Conservation (phyloP, 92 coral and sea anemone genomes). For the Bergia puertoricense region DNA sequence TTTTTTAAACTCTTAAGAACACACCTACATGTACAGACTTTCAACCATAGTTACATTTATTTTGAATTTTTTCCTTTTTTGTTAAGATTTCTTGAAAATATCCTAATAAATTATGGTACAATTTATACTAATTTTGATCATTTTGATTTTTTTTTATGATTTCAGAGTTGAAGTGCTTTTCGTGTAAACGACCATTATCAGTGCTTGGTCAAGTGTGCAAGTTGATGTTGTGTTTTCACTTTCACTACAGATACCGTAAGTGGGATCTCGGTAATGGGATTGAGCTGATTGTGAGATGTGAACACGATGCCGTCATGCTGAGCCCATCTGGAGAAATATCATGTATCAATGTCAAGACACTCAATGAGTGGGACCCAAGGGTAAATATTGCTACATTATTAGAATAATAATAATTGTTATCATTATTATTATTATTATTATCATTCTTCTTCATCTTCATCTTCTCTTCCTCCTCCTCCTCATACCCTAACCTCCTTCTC, state of each 20-base stretch:
- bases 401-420: neutral
- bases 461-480: too few species aligned
- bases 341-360: constrained; percentile 78
- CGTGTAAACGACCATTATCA: neutral
- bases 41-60: too few species aligned
- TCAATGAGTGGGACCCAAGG: constrained; percentile 98
- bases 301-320: constrained; percentile 88
- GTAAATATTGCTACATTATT: constrained; percentile 44
- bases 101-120: neutral
- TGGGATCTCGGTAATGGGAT: constrained; percentile 98
- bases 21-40: too few species aligned
- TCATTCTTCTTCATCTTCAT: too few species aligned
- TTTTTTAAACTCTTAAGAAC: too few species aligned
- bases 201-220: too few species aligned
- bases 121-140: neutral
- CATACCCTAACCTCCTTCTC: too few species aligned
- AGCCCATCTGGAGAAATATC: constrained; percentile 86
- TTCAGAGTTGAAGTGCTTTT: neutral
- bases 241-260: constrained; percentile 81
- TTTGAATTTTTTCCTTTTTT: neutral
- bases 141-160: neutral
- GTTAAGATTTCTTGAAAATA: neutral
- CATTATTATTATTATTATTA: too few species aligned
- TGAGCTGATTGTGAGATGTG: constrained; percentile 90
- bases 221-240: too few species aligned